Conservation (phyloP, 1,140 invertebrate species). For the Archegozetes longisetosus region DNA sequence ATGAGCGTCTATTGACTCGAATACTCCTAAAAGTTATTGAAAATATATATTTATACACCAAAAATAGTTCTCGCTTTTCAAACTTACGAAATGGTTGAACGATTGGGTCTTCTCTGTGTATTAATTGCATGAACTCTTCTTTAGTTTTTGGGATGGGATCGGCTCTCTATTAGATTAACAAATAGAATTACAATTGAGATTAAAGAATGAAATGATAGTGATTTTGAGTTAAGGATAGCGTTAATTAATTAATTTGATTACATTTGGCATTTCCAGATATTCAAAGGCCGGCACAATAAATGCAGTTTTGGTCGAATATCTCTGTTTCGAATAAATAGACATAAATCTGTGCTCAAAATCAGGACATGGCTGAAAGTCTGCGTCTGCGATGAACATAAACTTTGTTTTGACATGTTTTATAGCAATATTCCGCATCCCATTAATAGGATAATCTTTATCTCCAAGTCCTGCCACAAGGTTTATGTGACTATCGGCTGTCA, state of each 20-base stretch:
- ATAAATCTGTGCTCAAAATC: slow-evolving; percentile 21
- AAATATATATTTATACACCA: neutral
- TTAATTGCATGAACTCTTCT: slow-evolving; percentile 24
- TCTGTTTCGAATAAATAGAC: neutral
- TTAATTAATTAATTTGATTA: slow-evolving; percentile 12
- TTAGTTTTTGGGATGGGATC: slow-evolving; percentile 23
- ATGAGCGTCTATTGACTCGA: slow-evolving; percentile 24
- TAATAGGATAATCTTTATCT: slow-evolving; percentile 23
- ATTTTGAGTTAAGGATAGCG: neutral
- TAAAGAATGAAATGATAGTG: neutral
- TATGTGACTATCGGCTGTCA: slow-evolving; percentile 16
- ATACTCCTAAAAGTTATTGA: slow-evolving; percentile 13
- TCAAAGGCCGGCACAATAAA: slow-evolving; percentile 26
- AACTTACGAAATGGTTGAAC: slow-evolving; percentile 22
- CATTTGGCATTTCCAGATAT: slow-evolving; percentile 23
- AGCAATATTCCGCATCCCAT: slow-evolving; percentile 23
- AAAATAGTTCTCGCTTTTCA: neutral
- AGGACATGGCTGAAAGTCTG: slow-evolving; percentile 24
- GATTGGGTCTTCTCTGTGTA: slow-evolving; percentile 23
- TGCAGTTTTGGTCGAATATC: slow-evolving; percentile 12
- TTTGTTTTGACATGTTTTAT: slow-evolving; percentile 22
- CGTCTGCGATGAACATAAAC: slow-evolving; percentile 23
- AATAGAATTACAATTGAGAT: neutral
- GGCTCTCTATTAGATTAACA: slow-evolving; percentile 16
- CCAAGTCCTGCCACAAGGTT: slow-evolving; percentile 19